phyloP scores from a whole-genome alignment of 2,888 invertebrate genomes.

The Linyphia triangularis region DNA sequence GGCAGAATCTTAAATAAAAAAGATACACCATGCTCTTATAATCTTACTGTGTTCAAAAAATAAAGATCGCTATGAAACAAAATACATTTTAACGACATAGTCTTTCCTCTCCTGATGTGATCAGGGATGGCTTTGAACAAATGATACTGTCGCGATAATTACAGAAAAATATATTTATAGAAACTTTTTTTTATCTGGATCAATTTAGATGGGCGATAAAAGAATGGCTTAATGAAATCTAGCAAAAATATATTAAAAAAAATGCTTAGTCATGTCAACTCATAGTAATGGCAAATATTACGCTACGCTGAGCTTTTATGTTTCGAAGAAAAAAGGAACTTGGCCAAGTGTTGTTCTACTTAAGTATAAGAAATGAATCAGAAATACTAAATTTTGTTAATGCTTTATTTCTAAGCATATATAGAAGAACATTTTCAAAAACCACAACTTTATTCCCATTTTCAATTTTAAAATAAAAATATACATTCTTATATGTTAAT shows the following conservation, averaged over 20 bases:
- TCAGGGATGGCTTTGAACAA: conserved; percentile 4
- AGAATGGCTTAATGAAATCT: not conserved
- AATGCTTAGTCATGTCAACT: not conserved
- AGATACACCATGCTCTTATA: not conserved
- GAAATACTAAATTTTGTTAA: not conserved
- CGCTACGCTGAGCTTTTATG: not conserved
- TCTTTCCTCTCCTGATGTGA: not conserved
- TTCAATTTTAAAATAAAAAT: too few relatives aligned
- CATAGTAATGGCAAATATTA: conserved; percentile 6
- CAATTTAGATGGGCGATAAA: conserved; percentile 28
- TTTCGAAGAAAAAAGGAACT: not conserved
- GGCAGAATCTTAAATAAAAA: not conserved
- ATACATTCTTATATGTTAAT: too few relatives aligned
- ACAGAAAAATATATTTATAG: not conserved
- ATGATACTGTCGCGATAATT: conserved; percentile 16
- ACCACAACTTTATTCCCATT: too few relatives aligned
- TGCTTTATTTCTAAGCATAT: too few relatives aligned
- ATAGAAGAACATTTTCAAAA: too few relatives aligned
- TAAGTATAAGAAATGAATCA: not conserved
- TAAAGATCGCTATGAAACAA: not conserved
- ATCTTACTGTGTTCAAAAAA: not conserved
- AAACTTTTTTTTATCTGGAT: not conserved
- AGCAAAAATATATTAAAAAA: not conserved
- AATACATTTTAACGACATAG: not conserved
- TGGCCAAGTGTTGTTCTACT: conserved; percentile 5